Base-by-base conservation (phyloP, 2,113 vertebrate genomes). In the Uria lomvia region DNA sequence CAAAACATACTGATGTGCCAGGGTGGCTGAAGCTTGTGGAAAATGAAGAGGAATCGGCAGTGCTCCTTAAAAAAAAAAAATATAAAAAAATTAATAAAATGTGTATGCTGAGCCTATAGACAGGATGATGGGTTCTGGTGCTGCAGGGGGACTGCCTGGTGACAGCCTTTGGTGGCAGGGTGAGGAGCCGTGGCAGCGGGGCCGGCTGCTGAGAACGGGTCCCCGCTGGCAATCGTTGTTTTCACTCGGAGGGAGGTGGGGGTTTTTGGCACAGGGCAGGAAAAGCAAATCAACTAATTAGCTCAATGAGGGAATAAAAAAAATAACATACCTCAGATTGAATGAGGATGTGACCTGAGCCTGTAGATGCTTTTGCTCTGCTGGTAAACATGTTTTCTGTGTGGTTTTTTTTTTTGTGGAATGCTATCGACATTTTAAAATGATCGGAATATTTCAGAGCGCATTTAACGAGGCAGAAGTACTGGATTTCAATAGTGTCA, bases 241-340 rank as follows among this genome's bases (percentile, higher is more conserved):
- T 80, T 50, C 29, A 30, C 65, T 94, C 38, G 8, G 32, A 68
- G 58, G 63, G 89, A 55, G 79, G 34, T 70, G 42, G 29, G 16
- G 26, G 29, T 34, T 95, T 95, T 95, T 94, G 95, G 90, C 90
- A 83, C 5, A 55, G 87, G 91, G 66, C 70, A 78, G 75, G 75
- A 79, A 81, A 95, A 96, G 78, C 81, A 88, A 96, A 96, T 92
- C 85, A 89, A 18, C 80, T 82, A 53, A 97, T 94, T 94, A 95
- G 72, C 58, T 92, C 84, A 55, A 83, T 76, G 83, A 91, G 40
- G 58, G 93, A 85, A 85, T 78, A 47, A 74, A 89, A 89, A 90
- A 92, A 60, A 81, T 23, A 62, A 42, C 58, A 13, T 52, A 68
- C 32, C 45, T 90, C 23, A 12, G 77, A 73, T 8, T 88, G 94